phyloP scores from a whole-genome alignment of 2,113 vertebrate species.

The Catharus minimus region DNA sequence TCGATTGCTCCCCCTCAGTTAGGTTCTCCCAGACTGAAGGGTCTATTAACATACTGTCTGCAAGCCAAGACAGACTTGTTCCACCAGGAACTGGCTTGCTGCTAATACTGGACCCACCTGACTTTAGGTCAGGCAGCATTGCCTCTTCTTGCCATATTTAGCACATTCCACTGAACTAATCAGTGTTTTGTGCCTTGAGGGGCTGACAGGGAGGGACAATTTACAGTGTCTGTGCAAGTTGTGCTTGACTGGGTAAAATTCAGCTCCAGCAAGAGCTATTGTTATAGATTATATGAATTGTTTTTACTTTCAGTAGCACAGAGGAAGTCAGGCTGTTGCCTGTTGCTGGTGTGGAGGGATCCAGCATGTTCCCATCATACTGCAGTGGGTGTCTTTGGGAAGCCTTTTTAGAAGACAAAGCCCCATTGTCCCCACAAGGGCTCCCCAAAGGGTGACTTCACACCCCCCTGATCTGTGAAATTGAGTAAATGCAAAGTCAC shows the following conservation, averaged over 20 bases:
- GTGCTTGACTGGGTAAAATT: conserved; percentile 29
- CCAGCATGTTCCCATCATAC: not conserved
- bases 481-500: not conserved
- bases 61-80: conserved; percentile 49
- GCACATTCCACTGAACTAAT: conserved; percentile 48
- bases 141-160: conserved; percentile 57
- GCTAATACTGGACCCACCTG: conserved; percentile 34
- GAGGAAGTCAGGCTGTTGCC: not conserved
- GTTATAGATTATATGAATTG: not conserved
- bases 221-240: conserved; percentile 14
- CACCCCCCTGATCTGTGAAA: not conserved
- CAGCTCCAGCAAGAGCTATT: not conserved
- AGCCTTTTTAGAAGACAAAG: not conserved
- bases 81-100: conserved; percentile 58
- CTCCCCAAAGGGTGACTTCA: not conserved
- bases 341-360: not conserved
- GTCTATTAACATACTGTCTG: conserved; percentile 31
- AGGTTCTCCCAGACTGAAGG: not conserved
- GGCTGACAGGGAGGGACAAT: conserved; percentile 34
- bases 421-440: not conserved
- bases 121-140: not conserved
- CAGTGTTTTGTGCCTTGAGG: conserved; percentile 22
- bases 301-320: not conserved
- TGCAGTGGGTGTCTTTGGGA: not conserved
- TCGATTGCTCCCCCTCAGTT: conserved; percentile 10